A percentile compares a stretch with the other conserved stretches of the same genome.
These are phyloP conservation scores for Arizona elegans DNA, from an alignment of 2,113 vertebrate genomes.

Conservation along the genomic window DNA sequence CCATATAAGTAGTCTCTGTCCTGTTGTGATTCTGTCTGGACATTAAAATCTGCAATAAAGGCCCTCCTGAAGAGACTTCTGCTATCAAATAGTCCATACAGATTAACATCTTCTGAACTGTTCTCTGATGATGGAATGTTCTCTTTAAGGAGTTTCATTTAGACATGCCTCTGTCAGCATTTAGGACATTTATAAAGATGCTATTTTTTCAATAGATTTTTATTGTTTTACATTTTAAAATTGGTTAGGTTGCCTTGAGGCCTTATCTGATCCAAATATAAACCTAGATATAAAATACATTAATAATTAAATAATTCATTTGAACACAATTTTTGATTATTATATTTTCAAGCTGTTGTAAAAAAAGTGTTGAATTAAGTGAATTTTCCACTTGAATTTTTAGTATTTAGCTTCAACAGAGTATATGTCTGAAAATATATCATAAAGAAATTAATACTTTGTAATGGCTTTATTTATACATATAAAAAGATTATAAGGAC, in stretches of 20 bases:
- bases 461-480: neutral
- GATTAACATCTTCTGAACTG: neutral
- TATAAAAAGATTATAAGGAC: neutral
- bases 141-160: neutral
- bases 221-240: neutral
- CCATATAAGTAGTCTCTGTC: neutral
- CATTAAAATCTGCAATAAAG: neutral
- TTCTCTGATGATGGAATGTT: neutral
- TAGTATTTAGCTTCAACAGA: neutral
- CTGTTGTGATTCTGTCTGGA: neutral
- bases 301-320: neutral
- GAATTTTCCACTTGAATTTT: neutral
- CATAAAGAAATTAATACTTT: neutral
- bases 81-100: neutral
- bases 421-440: neutral
- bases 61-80: neutral
- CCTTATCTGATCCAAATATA: neutral
- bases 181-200: neutral
- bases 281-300: neutral
- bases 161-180: neutral
- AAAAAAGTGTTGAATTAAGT: neutral
- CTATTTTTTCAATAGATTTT: neutral
- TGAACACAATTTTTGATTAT: neutral
- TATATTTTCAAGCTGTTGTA: neutral
- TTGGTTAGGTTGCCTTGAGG: neutral